Conservation (phyloP, 2,113 vertebrate species). For the Antigone vipio region DNA sequence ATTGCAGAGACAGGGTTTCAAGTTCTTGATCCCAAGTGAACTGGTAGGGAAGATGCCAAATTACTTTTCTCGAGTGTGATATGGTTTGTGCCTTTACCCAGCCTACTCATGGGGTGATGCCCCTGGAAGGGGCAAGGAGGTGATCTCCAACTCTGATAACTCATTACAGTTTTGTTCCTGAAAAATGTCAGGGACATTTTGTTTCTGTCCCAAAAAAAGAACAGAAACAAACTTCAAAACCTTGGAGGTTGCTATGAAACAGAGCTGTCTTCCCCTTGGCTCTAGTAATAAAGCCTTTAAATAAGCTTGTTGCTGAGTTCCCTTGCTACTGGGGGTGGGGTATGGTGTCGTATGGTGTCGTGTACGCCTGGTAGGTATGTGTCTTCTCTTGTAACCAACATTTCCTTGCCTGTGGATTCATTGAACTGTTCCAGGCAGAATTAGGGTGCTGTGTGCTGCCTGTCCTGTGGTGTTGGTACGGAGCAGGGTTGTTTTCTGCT, state of each 20-base stretch:
- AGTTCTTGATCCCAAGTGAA: neutral
- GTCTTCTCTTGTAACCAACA: neutral
- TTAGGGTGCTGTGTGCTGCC: neutral
- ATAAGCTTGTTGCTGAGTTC: neutral
- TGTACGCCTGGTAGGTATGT: neutral
- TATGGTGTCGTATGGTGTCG: too few relatives aligned
- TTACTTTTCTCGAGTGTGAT: neutral
- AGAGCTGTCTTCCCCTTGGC: neutral
- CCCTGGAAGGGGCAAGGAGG: neutral
- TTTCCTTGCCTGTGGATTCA: neutral
- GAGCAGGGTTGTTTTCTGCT: neutral
- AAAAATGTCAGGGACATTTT: constrained; percentile 29
- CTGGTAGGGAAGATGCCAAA: neutral
- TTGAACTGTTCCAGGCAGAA: neutral
- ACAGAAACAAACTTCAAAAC: constrained; percentile 35
- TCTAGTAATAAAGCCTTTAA: neutral
- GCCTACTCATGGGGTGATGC: neutral
- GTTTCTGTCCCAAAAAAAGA: constrained; percentile 30
- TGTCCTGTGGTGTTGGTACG: neutral
- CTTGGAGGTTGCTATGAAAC: constrained; percentile 33
- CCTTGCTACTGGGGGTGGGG: neutral
- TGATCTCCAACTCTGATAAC: neutral
- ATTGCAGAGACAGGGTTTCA: neutral
- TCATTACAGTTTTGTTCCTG: neutral
- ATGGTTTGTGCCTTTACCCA: neutral